phyloP scores from a whole-genome alignment of 1,140 invertebrate species.

The Scaptomyza graminum region DNA sequence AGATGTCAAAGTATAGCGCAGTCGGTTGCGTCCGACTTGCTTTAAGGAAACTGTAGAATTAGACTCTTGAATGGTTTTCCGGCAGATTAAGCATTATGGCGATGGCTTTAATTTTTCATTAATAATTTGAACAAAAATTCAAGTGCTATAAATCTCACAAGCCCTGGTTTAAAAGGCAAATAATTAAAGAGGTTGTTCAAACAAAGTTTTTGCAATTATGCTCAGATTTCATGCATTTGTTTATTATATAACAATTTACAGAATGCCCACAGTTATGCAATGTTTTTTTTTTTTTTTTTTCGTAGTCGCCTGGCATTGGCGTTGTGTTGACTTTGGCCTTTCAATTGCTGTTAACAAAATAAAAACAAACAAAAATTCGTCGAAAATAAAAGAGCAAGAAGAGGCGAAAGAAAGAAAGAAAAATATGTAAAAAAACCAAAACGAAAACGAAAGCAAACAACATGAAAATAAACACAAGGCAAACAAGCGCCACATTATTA shows the following conservation, averaged over 20 bases:
- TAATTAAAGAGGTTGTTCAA: too few species aligned
- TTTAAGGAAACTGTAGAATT: too few species aligned
- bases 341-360: constrained; percentile 17
- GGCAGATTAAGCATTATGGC: too few species aligned
- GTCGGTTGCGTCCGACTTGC: too few species aligned
- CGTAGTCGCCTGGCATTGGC: background rate
- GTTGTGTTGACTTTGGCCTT: constrained; percentile 26
- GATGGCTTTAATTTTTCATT: too few species aligned
- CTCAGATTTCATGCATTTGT: too few species aligned
- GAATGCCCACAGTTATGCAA: constrained; percentile 24
- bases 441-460: constrained; percentile 23
- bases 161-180: too few species aligned
- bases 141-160: too few species aligned
- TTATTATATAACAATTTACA: background rate
- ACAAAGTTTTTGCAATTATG: too few species aligned
- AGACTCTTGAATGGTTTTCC: too few species aligned
- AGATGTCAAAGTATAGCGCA: too few species aligned
- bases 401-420: background rate
- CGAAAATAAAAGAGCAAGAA: background rate
- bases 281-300: background rate
- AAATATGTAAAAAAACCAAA: constrained; percentile 7
- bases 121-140: too few species aligned
- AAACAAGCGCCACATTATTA: constrained; percentile 41
- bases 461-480: constrained; percentile 21
- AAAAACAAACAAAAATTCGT: background rate